Base-by-base conservation (phyloP, 64 coral and sea anemone species). In the Orbicella faveolata region DNA sequence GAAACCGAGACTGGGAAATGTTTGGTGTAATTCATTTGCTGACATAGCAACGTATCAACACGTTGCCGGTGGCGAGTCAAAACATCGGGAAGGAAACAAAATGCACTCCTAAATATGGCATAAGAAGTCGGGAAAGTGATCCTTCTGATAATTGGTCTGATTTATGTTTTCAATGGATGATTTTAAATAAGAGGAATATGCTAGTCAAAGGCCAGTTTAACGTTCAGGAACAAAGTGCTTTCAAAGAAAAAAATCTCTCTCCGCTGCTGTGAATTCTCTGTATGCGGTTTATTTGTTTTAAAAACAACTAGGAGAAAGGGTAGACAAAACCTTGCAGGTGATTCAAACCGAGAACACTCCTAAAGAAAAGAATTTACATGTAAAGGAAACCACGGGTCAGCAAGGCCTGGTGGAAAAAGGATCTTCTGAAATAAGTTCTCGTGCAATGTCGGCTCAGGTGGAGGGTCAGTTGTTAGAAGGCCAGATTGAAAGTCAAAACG, bases 361-460 rank as follows among this genome's bases (percentile, higher is more conserved):
- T 12, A 1, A 9, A 41, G 34, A 83, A 83, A 65, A 8, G 16
- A 68, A 12, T 39, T 9, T 70, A 9, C 7, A 41, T 21, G 39
- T 13, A 26, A 44, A 83, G 26, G 63, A 9, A 48, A 26, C 25
- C 20, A 52, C 19, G 36, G 64, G 39, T n/a, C 9, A 34, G 17
- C 7, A 36, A 23, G 36, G 26, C 34, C 63, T 39, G 13, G 1
- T 78, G 19, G 9, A 74, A 79, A 26, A 76, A 23, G 41, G 73
- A 36, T 34, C 53, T 14, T 10, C 34, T 44, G 3, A 78, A 36
- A 70, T 87, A 52, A 75, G 34, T 57, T 41, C 89, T 41, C 25
- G 83, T 34, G 89, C 83, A n/a, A 75, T 90, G 67, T 73, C 65
- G 13, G 17, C 65, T 63, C 34, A 63, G 51, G 44, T 84, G 89